These are phyloP conservation scores for Caracal caracal DNA, from an alignment of 2,113 vertebrate species.

Conservation along the genomic window DNA sequence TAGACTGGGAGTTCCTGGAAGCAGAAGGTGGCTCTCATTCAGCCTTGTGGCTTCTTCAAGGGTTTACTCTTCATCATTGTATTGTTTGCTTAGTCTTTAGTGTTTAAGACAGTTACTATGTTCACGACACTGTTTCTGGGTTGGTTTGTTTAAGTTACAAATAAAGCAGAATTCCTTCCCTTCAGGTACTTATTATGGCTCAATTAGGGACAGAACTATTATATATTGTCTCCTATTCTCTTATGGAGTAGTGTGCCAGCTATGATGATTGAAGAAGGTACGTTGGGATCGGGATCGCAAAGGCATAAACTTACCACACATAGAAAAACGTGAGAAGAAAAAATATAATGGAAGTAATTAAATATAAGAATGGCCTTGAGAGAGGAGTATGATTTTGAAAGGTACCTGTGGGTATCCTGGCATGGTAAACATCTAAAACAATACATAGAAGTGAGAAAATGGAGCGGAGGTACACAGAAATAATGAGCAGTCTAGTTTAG, in stretches of 20 bases:
- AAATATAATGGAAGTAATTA: background rate
- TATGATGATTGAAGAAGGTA: background rate
- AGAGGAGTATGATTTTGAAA: background rate
- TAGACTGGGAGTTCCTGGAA: background rate
- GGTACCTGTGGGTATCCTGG: background rate
- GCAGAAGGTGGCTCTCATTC: background rate
- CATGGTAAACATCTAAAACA: background rate
- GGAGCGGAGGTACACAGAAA: accelerated
- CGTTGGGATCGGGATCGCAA: background rate
- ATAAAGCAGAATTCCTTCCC: background rate
- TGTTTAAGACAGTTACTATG: background rate
- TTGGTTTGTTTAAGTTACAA: background rate
- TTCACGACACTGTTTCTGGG: background rate
- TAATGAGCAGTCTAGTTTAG: background rate
- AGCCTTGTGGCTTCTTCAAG: background rate
- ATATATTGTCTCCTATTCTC: background rate
- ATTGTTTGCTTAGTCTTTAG: background rate
- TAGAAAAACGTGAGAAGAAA: background rate
- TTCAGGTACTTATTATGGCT: background rate
- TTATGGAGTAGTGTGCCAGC: background rate
- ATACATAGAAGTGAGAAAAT: background rate
- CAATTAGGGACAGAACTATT: background rate
- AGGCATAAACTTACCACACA: background rate
- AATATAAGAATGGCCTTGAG: background rate
- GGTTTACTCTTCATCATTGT: background rate